Evolutionary conservation across 2,888 invertebrate genomes (phyloP), one percentile per base, ranked within the genome.

Genomic region (Nasonia oneida): DNA sequence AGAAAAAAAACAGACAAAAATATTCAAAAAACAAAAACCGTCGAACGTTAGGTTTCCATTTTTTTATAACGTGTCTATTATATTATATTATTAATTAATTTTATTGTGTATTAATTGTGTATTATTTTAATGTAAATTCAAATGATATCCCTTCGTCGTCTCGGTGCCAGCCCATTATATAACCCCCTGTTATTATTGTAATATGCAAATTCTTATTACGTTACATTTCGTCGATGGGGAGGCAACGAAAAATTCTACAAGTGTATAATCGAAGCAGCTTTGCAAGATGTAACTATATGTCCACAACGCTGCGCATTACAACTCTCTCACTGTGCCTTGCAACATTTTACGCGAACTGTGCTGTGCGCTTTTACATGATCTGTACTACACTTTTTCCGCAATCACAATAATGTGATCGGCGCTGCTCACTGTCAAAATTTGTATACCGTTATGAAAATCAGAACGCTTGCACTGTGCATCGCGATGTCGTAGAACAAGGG

Each of bases 21-120:
- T 53, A 33, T 71, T 3, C 37, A 37, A 85, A 77, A 81, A 76
- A 53, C 81, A 81, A 84, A 53, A 83, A 82, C 64, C 81, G 79
- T 84, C 84, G 83, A 87, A 87, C 83, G 78, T 86, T 86, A 88
- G 87, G 87, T 87, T 85, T 85, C 83, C 86, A 87, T 85, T 78
- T 86, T 86, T 86, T 86, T 78, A 78, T 86, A 81, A 86, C 67
- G 57, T 61, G n/a, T 61, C 42, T 73, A 73, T 42, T 84, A 73
- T 61, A 61, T 83, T 82, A 81, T 81, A 10, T 47, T 73, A 83
- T 53, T 79, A 83, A 73, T 87, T 89, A 87, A 81, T 84, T 78
- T 88, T 82, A 83, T 80, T 83, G 86, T 83, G 86, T 74, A 81
- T 61, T 74, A 80, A 81, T 86, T 81, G 50, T 82, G 67, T 83